Evolutionary conservation across 2,888 invertebrate genomes (phyloP).

Genomic region (Stramonita haemastoma): DNA sequence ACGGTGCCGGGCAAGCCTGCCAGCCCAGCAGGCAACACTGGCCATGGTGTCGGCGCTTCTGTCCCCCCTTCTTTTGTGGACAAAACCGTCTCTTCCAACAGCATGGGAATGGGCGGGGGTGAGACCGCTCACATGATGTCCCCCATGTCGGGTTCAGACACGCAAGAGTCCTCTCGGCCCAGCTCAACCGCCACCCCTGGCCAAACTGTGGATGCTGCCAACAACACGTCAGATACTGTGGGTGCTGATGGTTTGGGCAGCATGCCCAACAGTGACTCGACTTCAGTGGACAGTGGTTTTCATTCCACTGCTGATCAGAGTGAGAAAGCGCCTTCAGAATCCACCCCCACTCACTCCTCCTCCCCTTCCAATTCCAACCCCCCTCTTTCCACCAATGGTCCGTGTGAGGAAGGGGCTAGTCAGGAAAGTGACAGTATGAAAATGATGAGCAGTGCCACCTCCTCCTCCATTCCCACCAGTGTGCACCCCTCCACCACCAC

Average conservation of each 20-base stretch:
- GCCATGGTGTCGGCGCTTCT: not conserved
- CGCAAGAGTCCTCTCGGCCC: slow-evolving; percentile 51
- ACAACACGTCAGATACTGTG: slow-evolving; percentile 33
- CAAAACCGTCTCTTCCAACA: slow-evolving; percentile 27
- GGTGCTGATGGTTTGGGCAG: slow-evolving; percentile 50
- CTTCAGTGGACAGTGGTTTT: slow-evolving; percentile 52
- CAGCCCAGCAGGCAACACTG: slow-evolving; percentile 33
- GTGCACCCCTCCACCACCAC: slow-evolving; percentile 27
- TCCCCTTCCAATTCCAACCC: slow-evolving; percentile 32
- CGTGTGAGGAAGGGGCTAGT: slow-evolving; percentile 36
- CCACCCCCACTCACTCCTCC: slow-evolving; percentile 45
- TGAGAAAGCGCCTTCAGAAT: slow-evolving; percentile 48
- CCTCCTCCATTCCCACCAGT: slow-evolving; percentile 37
- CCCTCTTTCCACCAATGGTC: slow-evolving; percentile 31
- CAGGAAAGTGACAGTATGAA: slow-evolving; percentile 43
- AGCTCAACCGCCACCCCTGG: slow-evolving; percentile 47
- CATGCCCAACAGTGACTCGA: slow-evolving; percentile 53
- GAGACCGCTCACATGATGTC: slow-evolving; percentile 43
- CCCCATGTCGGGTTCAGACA: slow-evolving; percentile 45
- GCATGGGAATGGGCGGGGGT: slow-evolving; percentile 7
- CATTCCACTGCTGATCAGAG: slow-evolving; percentile 50
- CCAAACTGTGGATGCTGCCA: slow-evolving; percentile 46
- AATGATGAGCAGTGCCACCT: not conserved
- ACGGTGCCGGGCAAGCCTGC: slow-evolving; percentile 42
- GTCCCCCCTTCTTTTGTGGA: slow-evolving; percentile 9